A percentile compares a stretch with the other conserved stretches of the same genome.
Evolutionary conservation across 2,888 invertebrate genomes (phyloP).

Genomic region (Drosophila cognata): DNA sequence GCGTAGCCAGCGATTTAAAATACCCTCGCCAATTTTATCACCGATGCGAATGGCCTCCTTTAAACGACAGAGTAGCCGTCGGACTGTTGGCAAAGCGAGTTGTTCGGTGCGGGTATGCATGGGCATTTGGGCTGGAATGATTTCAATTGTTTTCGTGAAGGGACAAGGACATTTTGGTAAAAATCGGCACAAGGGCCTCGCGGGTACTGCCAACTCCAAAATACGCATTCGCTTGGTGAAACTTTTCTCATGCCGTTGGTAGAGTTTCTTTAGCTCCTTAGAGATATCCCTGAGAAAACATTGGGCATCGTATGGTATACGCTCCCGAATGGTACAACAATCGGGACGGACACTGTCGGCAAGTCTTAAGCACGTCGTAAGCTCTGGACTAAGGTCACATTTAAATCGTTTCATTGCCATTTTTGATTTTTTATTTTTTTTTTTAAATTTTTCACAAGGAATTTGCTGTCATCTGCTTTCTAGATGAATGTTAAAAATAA

Average conservation of each 20-base stretch:
- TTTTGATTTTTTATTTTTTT: background rate
- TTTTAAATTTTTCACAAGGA: constrained; percentile 16
- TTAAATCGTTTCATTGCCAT: constrained; percentile 53
- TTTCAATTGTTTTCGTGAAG: constrained; percentile 71
- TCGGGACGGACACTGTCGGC: constrained; percentile 57
- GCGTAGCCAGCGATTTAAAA: constrained; percentile 78
- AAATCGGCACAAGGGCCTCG: constrained; percentile 37
- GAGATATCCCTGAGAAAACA: constrained; percentile 65
- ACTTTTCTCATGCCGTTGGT: constrained; percentile 52
- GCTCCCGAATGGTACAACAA: constrained; percentile 65
- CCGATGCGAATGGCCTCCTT: constrained; percentile 33
- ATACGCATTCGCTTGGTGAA: constrained; percentile 67
- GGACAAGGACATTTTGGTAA: constrained; percentile 72
- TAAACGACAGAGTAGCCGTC: constrained; percentile 49
- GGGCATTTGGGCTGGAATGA: constrained; percentile 61
- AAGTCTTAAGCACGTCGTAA: constrained; percentile 49
- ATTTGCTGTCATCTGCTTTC: constrained; percentile 37
- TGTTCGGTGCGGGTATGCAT: constrained; percentile 80
- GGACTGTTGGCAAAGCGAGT: constrained; percentile 74
- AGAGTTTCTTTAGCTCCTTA: constrained; percentile 57
- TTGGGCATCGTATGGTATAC: constrained; percentile 60
- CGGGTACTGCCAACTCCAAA: constrained; percentile 64
- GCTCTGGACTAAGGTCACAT: constrained; percentile 63
- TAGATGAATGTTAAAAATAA: constrained; percentile 12
- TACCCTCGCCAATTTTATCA: constrained; percentile 57